Evolutionary conservation across 2,888 invertebrate species (phyloP).

Genomic region (Lacanobia wlatinum): DNA sequence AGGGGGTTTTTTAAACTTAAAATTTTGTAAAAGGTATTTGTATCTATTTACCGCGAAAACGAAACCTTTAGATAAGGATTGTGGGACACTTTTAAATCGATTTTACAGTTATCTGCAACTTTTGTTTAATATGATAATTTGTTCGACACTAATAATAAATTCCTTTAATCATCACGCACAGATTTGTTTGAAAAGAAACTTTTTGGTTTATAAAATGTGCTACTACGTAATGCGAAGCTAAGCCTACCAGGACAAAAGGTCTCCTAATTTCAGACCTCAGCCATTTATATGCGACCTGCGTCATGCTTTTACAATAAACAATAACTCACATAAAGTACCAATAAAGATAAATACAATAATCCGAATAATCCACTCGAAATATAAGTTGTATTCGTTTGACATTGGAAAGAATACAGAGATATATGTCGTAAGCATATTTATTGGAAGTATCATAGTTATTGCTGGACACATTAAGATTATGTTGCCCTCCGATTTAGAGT

Average conservation of each 20-base stretch:
- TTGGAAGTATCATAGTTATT: not conserved
- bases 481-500: not conserved
- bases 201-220: not conserved
- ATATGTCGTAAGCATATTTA: not conserved
- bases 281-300: constrained; percentile 33
- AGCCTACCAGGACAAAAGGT: not conserved
- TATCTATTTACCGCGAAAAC: no score
- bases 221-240: fast-evolving
- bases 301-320: constrained; percentile 21
- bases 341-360: constrained; percentile 39
- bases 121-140: no score
- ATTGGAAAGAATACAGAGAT: constrained; percentile 7
- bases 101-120: no score
- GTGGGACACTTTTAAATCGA: no score
- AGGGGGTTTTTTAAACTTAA: no score
- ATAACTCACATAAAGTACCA: constrained; percentile 38
- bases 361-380: constrained; percentile 6
- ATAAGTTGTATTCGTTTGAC: constrained; percentile 6
- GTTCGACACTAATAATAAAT: no score
- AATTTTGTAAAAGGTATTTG: no score
- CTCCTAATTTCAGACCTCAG: not conserved
- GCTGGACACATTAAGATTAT: not conserved
- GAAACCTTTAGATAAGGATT: no score
- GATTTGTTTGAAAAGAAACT: no score
- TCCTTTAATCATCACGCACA: no score